These are phyloP conservation scores for Caenorhabditis panamensis DNA, from an alignment of 2,888 invertebrate species.

Conservation along the genomic window DNA sequence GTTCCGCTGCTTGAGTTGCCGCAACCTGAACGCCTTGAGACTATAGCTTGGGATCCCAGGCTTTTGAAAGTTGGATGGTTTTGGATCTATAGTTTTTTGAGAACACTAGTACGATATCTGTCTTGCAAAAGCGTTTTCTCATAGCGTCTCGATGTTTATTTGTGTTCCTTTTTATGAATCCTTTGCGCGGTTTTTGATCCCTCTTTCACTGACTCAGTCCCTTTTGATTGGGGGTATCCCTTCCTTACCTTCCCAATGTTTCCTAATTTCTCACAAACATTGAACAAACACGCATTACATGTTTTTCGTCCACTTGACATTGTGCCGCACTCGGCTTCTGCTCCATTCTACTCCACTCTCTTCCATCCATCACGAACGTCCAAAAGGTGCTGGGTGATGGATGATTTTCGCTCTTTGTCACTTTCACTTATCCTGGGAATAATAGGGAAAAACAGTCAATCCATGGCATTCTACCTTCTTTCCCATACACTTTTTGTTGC, in stretches of 20 bases:
- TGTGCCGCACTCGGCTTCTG: too few species aligned
- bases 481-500: slow-evolving; percentile 21
- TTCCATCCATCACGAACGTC: neutral
- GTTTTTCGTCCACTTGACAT: slow-evolving; percentile 57
- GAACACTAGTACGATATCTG: too few species aligned
- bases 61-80: too few species aligned
- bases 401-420: neutral
- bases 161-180: neutral
- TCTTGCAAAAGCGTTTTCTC: too few species aligned
- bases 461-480: too few species aligned
- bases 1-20: slow-evolving; percentile 31
- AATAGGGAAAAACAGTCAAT: slow-evolving; percentile 13
- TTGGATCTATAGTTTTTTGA: too few species aligned
- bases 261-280: slow-evolving; percentile 21
- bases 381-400: neutral
- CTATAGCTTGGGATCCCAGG: slow-evolving; percentile 5
- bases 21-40: slow-evolving; percentile 30
- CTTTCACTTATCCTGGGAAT: neutral
- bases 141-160: neutral
- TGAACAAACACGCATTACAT: slow-evolving; percentile 40
- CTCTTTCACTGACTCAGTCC: neutral
- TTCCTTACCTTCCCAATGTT: neutral
- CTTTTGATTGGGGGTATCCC: too few species aligned
- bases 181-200: neutral
- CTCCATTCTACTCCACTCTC: slow-evolving; percentile 16